Conservation (phyloP, 1,140 invertebrate species). For the Drosophila sechellia region DNA sequence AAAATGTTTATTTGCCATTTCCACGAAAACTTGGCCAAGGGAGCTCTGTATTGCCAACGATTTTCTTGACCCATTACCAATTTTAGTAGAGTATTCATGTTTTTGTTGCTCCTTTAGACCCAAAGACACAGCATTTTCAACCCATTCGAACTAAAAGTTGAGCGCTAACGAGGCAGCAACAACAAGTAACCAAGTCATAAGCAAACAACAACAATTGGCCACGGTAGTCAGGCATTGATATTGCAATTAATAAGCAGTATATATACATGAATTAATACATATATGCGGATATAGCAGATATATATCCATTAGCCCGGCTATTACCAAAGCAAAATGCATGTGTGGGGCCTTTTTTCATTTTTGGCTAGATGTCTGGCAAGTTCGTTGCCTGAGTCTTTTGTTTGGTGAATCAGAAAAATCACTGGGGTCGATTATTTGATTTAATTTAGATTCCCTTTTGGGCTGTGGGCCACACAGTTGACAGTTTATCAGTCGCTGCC, state of each 20-base stretch:
- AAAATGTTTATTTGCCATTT: neutral
- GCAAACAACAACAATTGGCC: constrained; percentile 59
- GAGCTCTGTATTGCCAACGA: neutral
- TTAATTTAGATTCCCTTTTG: constrained; percentile 77
- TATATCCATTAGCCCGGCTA: constrained; percentile 35
- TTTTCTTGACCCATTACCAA: neutral
- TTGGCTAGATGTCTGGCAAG: constrained; percentile 43
- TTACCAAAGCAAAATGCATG: constrained; percentile 31
- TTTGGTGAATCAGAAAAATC: constrained; percentile 52
- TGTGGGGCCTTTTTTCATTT: constrained; percentile 55
- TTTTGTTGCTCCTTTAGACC: constrained; percentile 25
- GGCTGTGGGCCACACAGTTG: constrained; percentile 45
- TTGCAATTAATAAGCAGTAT: constrained; percentile 70
- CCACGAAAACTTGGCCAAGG: neutral
- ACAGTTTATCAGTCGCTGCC: constrained; percentile 63
- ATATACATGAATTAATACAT: constrained; percentile 25
- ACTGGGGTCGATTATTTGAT: constrained; percentile 71
- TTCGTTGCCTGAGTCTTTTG: constrained; percentile 76
- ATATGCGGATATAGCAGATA: constrained; percentile 24
- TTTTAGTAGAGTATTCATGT: constrained; percentile 28
- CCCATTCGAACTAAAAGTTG: constrained; percentile 46
- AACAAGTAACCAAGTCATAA: constrained; percentile 20
- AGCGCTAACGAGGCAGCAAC: constrained; percentile 66
- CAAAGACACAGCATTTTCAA: constrained; percentile 11
- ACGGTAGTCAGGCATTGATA: constrained; percentile 71